A percentile compares a stretch with the other conserved stretches of the same genome.
phyloP scores from a whole-genome alignment of 2,888 invertebrate genomes.

The Carcina quercana region DNA sequence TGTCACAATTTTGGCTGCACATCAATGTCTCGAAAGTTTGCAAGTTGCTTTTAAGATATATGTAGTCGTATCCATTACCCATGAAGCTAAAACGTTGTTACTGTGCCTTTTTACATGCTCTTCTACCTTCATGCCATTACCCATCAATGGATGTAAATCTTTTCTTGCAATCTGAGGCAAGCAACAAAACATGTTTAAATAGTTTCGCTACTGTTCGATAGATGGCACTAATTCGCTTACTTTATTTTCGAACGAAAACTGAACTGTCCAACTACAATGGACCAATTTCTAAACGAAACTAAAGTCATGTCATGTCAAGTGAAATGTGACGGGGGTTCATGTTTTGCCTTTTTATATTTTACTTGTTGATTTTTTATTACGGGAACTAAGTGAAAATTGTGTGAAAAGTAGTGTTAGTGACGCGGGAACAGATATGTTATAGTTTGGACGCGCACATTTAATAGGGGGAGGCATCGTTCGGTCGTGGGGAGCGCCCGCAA shows the following conservation, averaged over 20 bases:
- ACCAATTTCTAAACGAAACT: constrained; percentile 20
- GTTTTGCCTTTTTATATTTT: constrained; percentile 55
- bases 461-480: constrained; percentile 29
- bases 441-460: constrained; percentile 31
- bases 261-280: neutral
- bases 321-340: constrained; percentile 56
- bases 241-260: constrained; percentile 2
- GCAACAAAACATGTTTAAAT: too few species aligned
- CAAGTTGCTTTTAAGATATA: too few species aligned
- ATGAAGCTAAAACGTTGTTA: too few species aligned
- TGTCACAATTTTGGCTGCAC: too few species aligned
- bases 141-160: too few species aligned
- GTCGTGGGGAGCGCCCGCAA: constrained; percentile 35
- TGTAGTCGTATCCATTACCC: too few species aligned
- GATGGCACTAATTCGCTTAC: too few species aligned
- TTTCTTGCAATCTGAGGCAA: too few species aligned
- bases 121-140: too few species aligned
- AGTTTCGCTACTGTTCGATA: too few species aligned
- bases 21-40: too few species aligned
- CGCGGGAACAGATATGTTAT: constrained; percentile 42
- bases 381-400: constrained; percentile 42
- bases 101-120: too few species aligned
- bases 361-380: constrained; percentile 67
- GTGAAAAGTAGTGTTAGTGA: constrained; percentile 35
- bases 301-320: constrained; percentile 33